Evolutionary conservation across 2,888 invertebrate genomes (phyloP).

Genomic region (Mylabris sibirica): DNA sequence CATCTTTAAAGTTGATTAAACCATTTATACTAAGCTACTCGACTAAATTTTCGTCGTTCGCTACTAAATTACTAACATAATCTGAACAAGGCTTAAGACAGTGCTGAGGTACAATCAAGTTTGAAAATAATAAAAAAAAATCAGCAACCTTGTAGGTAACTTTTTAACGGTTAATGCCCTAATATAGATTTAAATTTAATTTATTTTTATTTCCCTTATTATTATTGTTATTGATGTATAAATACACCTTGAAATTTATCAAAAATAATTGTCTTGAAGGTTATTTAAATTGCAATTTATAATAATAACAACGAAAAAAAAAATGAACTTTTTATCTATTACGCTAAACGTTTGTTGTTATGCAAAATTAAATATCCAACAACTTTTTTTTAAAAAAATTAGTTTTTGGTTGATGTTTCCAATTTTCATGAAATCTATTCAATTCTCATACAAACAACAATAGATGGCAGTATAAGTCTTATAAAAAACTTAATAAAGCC

Average conservation of each 20-base stretch:
- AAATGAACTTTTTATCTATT: too few relatives aligned
- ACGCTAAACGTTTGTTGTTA: neutral
- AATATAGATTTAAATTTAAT: conserved; percentile 1
- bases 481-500: neutral
- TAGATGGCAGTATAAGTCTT: conserved; percentile 5
- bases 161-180: conserved; percentile 3
- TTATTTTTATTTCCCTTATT: neutral
- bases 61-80: too few relatives aligned
- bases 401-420: too few relatives aligned
- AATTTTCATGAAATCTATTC: neutral
- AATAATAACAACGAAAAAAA: too few relatives aligned
- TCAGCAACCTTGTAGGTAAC: neutral
- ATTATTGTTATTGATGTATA: neutral
- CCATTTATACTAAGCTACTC: too few relatives aligned
- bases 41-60: too few relatives aligned
- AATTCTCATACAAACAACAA: neutral
- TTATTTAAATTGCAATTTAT: neutral
- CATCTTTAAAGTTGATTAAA: too few relatives aligned
- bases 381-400: too few relatives aligned
- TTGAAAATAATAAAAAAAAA: neutral
- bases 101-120: too few relatives aligned
- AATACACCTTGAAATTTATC: neutral
- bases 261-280: neutral
- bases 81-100: too few relatives aligned
- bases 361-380: neutral